Base-by-base conservation (phyloP, 92 coral and sea anemone species). In the Porites rus region DNA sequence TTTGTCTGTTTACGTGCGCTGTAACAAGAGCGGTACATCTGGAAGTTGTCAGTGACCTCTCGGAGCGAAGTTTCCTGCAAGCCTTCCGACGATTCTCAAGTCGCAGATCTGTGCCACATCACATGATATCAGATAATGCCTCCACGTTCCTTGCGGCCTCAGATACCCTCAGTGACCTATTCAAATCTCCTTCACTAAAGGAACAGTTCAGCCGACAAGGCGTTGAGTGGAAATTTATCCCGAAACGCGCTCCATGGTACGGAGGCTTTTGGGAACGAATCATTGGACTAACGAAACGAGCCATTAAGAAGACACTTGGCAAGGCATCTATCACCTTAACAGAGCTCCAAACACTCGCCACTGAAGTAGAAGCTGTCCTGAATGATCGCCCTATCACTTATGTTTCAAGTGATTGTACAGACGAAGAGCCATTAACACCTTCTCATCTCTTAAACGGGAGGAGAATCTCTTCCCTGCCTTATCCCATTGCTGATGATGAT, bases 211-310 rank as follows among this genome's bases (percentile, higher is more conserved):
- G 72, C 64, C 53, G 81, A 50, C 86, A 78, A 63, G 90, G 85
- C 10, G 84, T 91, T 14, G 91, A 89, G 10, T 91, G 97, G 94
- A 31, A 81, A 10, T 88, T 93, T 59, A 93, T 93, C 52, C 93
- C 93, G 0, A 87, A 93, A 50, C 20, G 93, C 7, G 94, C 89
- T 19, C 90, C 90, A 2, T 90, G 92, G 92, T 84, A 79, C 65
- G 92, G 94, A 19, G 91, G 94, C 38, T 88, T 91, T 72, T 91
- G 94, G 88, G 94, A 91, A 71, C 59, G 93, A 18, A 78, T 93
- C 10, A 75, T 94, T 51, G 97, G 97, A 19, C 69, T 93, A 22
- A 85, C 87, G 10, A 93, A 93, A 72, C 68, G 63, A 38, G 80
- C 88, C 7, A 79, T 93, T 9, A 90, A 80, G 90, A 93, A 84